A percentile compares a stretch with the other conserved stretches of the same genome.
These are phyloP conservation scores for Antrozous pallidus DNA, from an alignment of 2,797 vertebrate species.

Conservation along the genomic window DNA sequence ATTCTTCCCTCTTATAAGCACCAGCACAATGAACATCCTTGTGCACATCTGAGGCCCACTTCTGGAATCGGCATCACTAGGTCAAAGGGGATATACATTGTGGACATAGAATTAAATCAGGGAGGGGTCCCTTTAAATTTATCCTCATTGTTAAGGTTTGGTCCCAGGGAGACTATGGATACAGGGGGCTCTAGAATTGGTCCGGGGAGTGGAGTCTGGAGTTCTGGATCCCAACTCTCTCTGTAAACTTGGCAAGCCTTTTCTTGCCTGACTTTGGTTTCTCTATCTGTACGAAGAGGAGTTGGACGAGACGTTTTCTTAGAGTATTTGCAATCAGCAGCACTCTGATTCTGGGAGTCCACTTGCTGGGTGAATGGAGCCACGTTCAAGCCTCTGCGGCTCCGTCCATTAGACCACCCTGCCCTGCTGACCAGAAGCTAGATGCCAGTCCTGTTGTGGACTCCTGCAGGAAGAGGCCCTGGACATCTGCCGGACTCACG, in stretches of 20 bases:
- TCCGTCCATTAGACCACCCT: conserved; percentile 20
- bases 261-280: background rate
- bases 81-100: background rate
- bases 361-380: background rate
- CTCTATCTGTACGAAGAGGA: background rate
- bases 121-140: background rate
- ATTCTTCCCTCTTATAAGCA: conserved; percentile 37
- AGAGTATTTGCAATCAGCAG: background rate
- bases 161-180: background rate
- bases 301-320: background rate
- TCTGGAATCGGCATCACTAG: background rate
- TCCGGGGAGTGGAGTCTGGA: background rate
- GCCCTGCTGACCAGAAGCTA: conserved; percentile 30
- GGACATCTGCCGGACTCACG: background rate
- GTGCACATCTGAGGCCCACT: background rate
- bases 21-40: background rate
- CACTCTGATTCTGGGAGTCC: background rate
- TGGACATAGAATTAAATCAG: background rate
- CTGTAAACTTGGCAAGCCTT: background rate
- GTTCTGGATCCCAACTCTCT: background rate
- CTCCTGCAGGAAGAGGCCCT: background rate
- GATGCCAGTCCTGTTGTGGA: background rate
- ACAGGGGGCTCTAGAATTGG: background rate
- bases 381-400: background rate
- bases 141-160: background rate